Evolutionary conservation across 2,888 invertebrate genomes (phyloP), one percentile per base, ranked within the genome.

Genomic region (Bibio marci): DNA sequence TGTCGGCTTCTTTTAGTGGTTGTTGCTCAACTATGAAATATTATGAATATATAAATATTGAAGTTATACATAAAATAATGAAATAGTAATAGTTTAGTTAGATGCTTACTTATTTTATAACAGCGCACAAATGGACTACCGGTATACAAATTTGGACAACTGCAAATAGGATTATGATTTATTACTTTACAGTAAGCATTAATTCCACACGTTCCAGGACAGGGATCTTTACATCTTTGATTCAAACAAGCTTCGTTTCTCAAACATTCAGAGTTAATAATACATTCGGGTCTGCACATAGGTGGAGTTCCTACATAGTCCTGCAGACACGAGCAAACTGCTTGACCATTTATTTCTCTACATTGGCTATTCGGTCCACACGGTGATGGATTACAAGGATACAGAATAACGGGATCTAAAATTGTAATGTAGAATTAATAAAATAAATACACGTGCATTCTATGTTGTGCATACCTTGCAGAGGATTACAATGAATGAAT

Each of bases 281-380:
- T 66, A 56, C 82, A 83, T 61, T 86, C 83, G 1, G 85, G 82
- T 44, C 70, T 69, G 54, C 86, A 86, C 43, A 70, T 70, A 12
- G 76, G 77, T 34, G 87, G 80, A 14, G 69, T 62, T 27, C 86
- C 86, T 42, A 76, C 69, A 53, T 74, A 80, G 44, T 73, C 73
- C 30, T 73, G 67, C 43, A 76, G 64, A 53, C 86, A 86, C n/a
- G 74, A 69, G 47, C 75, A 76, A 3, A 69, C 67, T 8, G 73
- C 67, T 15, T 60, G 56, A 18, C 63, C 67, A 31, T 65, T 59
- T n/a, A 67, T 56, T 42, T 65, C 62, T 27, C 63, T 62, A 44
- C 73, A 74, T 57, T 78, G 74, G 45, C 80, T 77, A 55, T 80
- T 77, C 7, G 76, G 75, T 19, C 83, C 85, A 55, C 83, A 85